Percentiles rank a stretch among this genome's conserved stretches.
Conservation (phyloP, 23 tunicate species). For the Phallusia fumigata region DNA sequence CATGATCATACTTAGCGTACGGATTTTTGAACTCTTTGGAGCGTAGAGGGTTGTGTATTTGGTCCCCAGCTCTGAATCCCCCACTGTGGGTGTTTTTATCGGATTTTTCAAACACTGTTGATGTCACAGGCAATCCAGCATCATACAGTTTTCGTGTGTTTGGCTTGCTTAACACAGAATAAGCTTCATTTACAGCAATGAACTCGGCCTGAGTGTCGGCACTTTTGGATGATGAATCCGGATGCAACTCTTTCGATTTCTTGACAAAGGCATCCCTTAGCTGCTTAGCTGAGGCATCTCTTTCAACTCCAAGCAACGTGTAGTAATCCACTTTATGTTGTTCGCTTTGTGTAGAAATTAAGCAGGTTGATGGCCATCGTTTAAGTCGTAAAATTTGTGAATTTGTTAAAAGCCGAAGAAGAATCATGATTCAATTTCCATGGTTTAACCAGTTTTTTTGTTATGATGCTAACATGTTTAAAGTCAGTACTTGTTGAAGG, state of each 20-base stretch:
- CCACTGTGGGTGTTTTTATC: background rate
- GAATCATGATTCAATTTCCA: background rate
- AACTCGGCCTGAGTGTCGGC: conserved; percentile 46
- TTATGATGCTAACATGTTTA: too few relatives aligned
- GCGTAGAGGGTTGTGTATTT: conserved; percentile 18
- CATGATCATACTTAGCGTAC: conserved; percentile 26
- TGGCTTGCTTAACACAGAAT: conserved; percentile 32
- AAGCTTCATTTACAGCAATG: conserved; percentile 37
- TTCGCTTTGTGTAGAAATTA: background rate
- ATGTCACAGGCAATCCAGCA: background rate
- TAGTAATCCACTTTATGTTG: background rate
- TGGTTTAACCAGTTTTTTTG: too few relatives aligned
- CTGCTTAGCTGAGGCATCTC: conserved; percentile 26
- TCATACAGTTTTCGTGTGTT: conserved; percentile 30
- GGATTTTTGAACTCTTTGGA: conserved; percentile 46
- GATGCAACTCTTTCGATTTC: conserved; percentile 48
- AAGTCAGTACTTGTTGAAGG: too few relatives aligned
- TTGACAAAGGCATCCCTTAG: conserved; percentile 27
- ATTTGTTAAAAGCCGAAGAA: background rate
- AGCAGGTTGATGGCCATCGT: background rate
- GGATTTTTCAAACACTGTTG: background rate
- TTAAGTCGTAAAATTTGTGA: background rate
- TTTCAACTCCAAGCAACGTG: conserved; percentile 18
- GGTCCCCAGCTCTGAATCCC: background rate
- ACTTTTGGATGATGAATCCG: conserved; percentile 24